These are phyloP conservation scores for Crocodylus rhombifer DNA, from an alignment of 2,797 vertebrate genomes.

Conservation along the genomic window DNA sequence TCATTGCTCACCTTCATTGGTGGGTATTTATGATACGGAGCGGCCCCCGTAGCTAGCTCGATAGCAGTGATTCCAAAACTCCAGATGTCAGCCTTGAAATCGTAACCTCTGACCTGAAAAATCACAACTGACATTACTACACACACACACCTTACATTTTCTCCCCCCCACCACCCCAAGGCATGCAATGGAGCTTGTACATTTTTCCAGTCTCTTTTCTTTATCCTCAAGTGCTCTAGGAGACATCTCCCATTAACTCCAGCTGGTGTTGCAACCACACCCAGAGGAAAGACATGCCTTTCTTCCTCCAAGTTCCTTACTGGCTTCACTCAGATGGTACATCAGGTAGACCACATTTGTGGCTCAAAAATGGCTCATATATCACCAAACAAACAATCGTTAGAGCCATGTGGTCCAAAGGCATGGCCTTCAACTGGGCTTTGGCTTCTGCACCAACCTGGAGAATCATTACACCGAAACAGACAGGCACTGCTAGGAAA, in stretches of 20 bases:
- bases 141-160: not conserved
- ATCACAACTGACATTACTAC: not conserved
- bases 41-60: constrained; percentile 93
- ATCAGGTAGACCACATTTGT: not conserved
- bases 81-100: constrained; percentile 98
- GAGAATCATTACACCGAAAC: not conserved
- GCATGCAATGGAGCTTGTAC: not conserved
- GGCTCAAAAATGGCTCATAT: not conserved
- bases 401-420: not conserved
- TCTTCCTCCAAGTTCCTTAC: not conserved
- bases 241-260: accelerated
- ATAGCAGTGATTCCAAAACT: constrained; percentile 98
- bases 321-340: not conserved
- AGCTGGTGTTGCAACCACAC: not conserved
- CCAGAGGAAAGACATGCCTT: not conserved
- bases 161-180: not conserved
- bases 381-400: not conserved
- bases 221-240: accelerated
- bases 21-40: constrained; percentile 96
- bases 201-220: not conserved
- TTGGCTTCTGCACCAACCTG: not conserved
- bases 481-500: not conserved
- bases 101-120: constrained; percentile 92
- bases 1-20: constrained; percentile 91
- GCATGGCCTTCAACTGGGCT: not conserved